Evolutionary conservation across 2,888 invertebrate genomes (phyloP), one percentile per base, ranked within the genome.

Genomic region (Heliconius hortense): DNA sequence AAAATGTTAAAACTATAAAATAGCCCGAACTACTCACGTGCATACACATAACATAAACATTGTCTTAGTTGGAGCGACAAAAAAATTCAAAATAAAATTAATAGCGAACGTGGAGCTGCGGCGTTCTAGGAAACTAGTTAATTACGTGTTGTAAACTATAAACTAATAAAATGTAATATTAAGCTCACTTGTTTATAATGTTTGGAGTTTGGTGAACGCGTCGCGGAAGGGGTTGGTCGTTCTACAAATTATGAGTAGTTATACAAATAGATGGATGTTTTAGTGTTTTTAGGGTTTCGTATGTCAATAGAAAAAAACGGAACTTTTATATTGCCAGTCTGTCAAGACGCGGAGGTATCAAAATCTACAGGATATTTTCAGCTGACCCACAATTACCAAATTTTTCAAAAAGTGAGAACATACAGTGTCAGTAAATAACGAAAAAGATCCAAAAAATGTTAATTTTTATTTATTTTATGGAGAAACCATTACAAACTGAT

Each of bases 91-190:
- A 86, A 86, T 85, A 86, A 86, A 87, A 87, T 86, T 84, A 84
- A 84, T 84, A 82, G 79, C 80, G 74, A 74, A 82, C 85, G 85
- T 85, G 88, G 88, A 88, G 87, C 88, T 89, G 82, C 78, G 81
- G 79, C 79, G 83, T 92, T 92, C 92, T 89, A 79, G 86, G 91
- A 91, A 92, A 89, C 88, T 87, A 82, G 89, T 88, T 91, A 89
- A 91, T 90, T 88, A 88, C 85, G 82, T 83, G 72, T 48, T 75
- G 75, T 75, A 75, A 75, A 75, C 66, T 87, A 92, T 91, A 89
- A 91, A 91, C 87, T 89, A 88, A 91, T 91, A 91, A 91, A 91
- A 87, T 74, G 82, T 82, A 82, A 86, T 89, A 87, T 82, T 79
- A 82, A 70, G 70, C 72, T 68, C 35, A 69, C 71, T 69, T 60